Percentiles rank a stretch among this genome's conserved stretches.
phyloP scores from a whole-genome alignment of 2,113 vertebrate genomes.

The Melospiza georgiana region DNA sequence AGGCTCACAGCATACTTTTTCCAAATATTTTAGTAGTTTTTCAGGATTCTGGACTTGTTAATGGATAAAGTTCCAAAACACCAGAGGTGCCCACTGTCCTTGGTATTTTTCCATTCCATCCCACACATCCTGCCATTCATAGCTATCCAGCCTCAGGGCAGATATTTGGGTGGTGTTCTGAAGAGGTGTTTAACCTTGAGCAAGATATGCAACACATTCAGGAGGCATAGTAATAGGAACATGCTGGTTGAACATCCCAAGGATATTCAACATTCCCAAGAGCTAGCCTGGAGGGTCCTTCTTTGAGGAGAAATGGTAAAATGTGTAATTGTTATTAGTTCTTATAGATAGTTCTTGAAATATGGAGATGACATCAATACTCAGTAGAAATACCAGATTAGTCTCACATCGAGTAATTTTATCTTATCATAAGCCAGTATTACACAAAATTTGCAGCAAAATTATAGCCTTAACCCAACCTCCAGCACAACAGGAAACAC shows the following conservation, averaged over 20 bases:
- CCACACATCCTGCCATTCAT: not conserved
- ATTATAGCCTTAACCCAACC: not conserved
- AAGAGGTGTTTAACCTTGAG: not conserved
- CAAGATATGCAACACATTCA: not conserved
- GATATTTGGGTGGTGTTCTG: not conserved
- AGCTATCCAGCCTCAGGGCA: not conserved
- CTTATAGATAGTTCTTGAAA: not conserved
- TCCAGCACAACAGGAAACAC: not conserved
- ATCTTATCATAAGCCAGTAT: not conserved
- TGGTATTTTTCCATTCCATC: not conserved
- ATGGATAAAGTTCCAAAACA: not conserved
- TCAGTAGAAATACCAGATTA: not conserved
- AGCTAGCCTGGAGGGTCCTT: not conserved
- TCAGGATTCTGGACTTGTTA: not conserved
- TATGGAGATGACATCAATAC: not conserved
- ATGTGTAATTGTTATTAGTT: not conserved
- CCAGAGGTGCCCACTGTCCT: not conserved
- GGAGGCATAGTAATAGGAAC: not conserved
- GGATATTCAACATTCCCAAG: not conserved
- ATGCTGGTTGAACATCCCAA: not conserved
- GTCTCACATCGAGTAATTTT: not conserved
- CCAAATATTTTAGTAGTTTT: not conserved
- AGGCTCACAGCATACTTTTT: not conserved
- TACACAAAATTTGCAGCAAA: not conserved
- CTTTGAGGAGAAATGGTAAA: not conserved